Conservation (phyloP, 2,888 invertebrate genomes). For the Scelioninae gen. 1 region DNA sequence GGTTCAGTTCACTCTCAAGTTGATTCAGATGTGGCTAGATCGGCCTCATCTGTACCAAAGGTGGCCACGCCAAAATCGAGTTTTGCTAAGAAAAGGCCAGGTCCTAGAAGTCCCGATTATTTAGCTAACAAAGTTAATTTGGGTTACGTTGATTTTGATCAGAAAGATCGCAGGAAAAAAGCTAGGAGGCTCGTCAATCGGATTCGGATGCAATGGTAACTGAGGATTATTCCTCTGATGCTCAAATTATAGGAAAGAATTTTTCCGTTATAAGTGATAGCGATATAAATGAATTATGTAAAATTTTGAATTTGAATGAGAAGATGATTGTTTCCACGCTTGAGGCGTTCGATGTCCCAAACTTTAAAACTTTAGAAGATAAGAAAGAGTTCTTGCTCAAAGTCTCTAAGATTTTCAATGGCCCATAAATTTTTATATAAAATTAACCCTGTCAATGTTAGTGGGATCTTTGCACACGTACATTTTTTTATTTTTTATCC, state of each 20-base stretch:
- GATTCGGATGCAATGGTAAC: too few species aligned
- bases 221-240: too few species aligned
- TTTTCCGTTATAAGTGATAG: neutral
- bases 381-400: neutral
- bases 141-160: neutral
- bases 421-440: too few species aligned
- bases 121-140: neutral
- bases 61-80: too few species aligned
- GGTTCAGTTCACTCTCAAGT: too few species aligned
- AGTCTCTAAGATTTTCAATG: too few species aligned
- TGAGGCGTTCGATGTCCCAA: neutral
- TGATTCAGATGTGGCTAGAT: too few species aligned
- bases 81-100: neutral
- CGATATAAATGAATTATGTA: neutral
- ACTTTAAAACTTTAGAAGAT: neutral
- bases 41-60: too few species aligned
- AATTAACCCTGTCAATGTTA: neutral
- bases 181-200: neutral
- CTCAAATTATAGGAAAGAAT: too few species aligned
- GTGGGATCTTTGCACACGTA: too few species aligned
- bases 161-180: neutral
- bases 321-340: conserved; percentile 3
- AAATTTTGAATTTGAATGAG: neutral
- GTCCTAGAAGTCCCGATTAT: neutral
- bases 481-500: neutral